These are phyloP conservation scores for Agrypnia vestita DNA, from an alignment of 1,140 invertebrate species.

Conservation along the genomic window DNA sequence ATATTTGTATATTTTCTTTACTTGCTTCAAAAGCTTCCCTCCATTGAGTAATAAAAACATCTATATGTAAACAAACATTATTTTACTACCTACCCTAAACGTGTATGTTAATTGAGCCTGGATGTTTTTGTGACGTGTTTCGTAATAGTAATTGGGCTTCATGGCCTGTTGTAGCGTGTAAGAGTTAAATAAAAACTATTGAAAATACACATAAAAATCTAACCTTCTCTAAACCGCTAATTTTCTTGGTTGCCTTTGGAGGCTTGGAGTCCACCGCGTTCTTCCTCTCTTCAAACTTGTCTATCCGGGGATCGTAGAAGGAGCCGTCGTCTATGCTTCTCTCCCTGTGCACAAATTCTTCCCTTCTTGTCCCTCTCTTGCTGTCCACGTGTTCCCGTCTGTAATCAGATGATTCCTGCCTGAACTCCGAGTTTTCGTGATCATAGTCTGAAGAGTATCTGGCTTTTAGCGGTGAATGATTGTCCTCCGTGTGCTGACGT, in stretches of 20 bases:
- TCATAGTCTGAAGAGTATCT: constrained; percentile 55
- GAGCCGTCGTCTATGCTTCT: constrained; percentile 77
- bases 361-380: constrained; percentile 60
- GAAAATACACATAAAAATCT: too few relatives aligned
- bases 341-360: constrained; percentile 76
- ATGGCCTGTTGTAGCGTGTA: too few relatives aligned
- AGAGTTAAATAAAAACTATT: too few relatives aligned
- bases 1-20: too few relatives aligned
- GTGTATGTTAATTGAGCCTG: too few relatives aligned
- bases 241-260: constrained; percentile 76
- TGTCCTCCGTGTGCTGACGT: constrained; percentile 77
- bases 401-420: background rate
- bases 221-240: constrained; percentile 80
- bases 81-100: too few relatives aligned
- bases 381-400: constrained; percentile 53
- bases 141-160: too few relatives aligned
- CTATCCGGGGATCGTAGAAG: constrained; percentile 75
- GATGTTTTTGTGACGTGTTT: too few relatives aligned
- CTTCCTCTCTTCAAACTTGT: constrained; percentile 72
- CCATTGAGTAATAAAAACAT: too few relatives aligned
- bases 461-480: constrained; percentile 61
- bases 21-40: too few relatives aligned
- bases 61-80: too few relatives aligned
- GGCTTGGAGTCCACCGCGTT: constrained; percentile 72
- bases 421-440: constrained; percentile 45